Conservation (phyloP, 2,113 vertebrate genomes). For the Eptatretus burgeri region DNA sequence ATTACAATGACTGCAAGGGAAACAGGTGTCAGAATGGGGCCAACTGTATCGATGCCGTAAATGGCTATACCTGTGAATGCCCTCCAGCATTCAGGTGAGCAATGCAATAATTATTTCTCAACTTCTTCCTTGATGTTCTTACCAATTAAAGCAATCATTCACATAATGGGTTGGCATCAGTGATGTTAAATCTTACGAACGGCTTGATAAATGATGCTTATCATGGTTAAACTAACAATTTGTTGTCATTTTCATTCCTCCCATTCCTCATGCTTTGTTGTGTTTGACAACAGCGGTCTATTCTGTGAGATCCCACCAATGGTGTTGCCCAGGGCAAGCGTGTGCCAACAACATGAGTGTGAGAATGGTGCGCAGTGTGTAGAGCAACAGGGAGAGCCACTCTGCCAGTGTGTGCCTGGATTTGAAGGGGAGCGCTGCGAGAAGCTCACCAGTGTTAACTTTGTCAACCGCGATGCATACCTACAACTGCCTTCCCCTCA, state of each 20-base stretch:
- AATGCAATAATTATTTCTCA: background rate
- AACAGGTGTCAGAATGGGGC: conserved; percentile 79
- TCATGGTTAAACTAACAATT: background rate
- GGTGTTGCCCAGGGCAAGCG: conserved; percentile 82
- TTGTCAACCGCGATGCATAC: conserved; percentile 61
- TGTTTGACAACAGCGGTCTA: conserved; percentile 28
- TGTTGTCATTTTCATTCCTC: background rate
- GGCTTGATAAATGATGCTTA: background rate
- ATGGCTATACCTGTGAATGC: conserved; percentile 71
- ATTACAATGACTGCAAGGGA: conserved; percentile 63
- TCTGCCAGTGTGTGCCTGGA: conserved; percentile 63
- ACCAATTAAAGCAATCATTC: too few species aligned
- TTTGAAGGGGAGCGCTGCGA: conserved; percentile 71
- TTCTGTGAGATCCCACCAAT: conserved; percentile 89
- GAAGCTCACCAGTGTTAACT: conserved; percentile 67
- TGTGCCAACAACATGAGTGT: conserved; percentile 73
- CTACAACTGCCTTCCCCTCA: conserved; percentile 54
- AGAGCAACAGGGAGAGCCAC: conserved; percentile 35
- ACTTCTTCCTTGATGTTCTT: background rate
- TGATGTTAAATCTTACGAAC: background rate
- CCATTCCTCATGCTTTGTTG: background rate
- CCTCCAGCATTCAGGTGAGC: conserved; percentile 65
- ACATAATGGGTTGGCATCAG: too few species aligned
- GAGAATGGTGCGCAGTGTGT: conserved; percentile 78
- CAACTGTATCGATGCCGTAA: conserved; percentile 58